These are phyloP conservation scores for Eudyptes chrysolophus DNA, from an alignment of 2,113 vertebrate species.

Conservation along the genomic window DNA sequence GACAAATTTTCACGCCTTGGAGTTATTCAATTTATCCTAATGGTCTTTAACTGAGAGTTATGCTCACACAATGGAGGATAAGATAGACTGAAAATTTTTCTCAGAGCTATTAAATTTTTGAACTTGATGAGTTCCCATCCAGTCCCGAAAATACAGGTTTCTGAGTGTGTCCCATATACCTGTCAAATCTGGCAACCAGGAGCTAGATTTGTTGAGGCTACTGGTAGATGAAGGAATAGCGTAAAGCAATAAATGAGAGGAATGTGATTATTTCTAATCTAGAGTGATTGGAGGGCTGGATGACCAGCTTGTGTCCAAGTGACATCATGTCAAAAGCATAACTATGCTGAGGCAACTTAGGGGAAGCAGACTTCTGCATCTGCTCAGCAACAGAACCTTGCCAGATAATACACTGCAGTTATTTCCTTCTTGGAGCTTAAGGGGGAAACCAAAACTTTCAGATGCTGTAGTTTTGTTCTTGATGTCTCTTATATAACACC, in stretches of 20 bases:
- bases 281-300: not conserved
- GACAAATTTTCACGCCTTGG: constrained; percentile 63
- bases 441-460: not conserved
- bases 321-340: not conserved
- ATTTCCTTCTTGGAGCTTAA: not conserved
- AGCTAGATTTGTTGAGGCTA: not conserved
- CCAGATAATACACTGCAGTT: not conserved
- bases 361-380: not conserved
- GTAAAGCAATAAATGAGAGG: constrained; percentile 13
- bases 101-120: constrained; percentile 49
- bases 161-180: not conserved
- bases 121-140: not conserved
- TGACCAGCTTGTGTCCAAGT: not conserved
- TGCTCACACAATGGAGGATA: constrained; percentile 58
- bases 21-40: constrained; percentile 76
- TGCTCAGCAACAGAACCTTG: not conserved
- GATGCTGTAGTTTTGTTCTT: not conserved
- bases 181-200: not conserved
- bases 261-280: not conserved
- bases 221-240: constrained; percentile 6
- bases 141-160: not conserved
- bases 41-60: constrained; percentile 74
- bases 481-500: not conserved
- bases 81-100: constrained; percentile 57
- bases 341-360: not conserved